Conservation (phyloP, 2,113 vertebrate species). For the Lagopus leucura region DNA sequence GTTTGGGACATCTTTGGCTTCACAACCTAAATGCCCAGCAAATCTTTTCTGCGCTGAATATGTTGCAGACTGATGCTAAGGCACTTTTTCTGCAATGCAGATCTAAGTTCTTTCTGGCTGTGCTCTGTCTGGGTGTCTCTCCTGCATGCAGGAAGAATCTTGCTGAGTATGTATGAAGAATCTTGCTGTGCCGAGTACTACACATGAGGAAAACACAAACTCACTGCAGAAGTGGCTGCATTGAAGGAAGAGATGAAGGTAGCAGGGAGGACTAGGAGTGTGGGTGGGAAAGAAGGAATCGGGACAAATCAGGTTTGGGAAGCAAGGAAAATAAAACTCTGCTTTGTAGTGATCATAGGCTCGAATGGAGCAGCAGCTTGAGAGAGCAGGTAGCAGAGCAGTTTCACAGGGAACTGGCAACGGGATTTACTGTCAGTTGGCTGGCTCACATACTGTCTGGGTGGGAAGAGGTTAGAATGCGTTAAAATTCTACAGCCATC, state of each 20-base stretch:
- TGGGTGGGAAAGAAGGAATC: neutral
- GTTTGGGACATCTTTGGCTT: slow-evolving; percentile 11
- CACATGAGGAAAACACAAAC: neutral
- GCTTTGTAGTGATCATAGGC: neutral
- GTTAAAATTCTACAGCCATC: neutral
- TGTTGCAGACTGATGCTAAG: neutral
- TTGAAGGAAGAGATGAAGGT: neutral
- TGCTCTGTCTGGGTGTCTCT: neutral
- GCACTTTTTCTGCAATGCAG: neutral
- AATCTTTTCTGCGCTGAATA: neutral
- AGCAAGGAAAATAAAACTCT: neutral
- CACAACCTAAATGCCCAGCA: neutral
- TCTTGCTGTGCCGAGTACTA: neutral
- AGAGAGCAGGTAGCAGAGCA: neutral
- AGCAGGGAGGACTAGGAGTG: fast-evolving
- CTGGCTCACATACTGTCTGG: neutral
- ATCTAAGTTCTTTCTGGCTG: neutral
- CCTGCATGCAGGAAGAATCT: neutral
- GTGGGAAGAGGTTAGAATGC: neutral
- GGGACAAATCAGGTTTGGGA: neutral
- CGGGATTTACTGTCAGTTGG: neutral
- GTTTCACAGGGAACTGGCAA: neutral
- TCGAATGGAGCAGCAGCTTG: neutral
- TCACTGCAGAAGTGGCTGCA: neutral
- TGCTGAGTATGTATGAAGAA: neutral